These are phyloP conservation scores for Hemicentrotus pulcherrimus DNA, from an alignment of 35 echinoderm and acorn worm species.

Conservation along the genomic window DNA sequence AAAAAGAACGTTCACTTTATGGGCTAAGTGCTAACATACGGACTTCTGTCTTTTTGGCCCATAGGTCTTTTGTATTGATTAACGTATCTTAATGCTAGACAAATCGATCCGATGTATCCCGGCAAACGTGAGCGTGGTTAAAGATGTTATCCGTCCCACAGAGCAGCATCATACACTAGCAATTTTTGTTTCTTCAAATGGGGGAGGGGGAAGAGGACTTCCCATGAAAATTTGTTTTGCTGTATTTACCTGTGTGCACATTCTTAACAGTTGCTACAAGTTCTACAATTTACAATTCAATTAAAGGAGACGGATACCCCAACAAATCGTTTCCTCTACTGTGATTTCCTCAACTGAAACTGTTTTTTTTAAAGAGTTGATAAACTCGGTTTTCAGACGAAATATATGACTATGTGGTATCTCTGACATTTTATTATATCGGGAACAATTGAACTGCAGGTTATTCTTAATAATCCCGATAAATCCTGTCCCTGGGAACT, in stretches of 20 bases:
- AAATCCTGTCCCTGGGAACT: too few species aligned
- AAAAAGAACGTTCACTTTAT: background rate
- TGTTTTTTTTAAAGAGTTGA: background rate
- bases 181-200: too few species aligned
- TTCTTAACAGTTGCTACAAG: background rate
- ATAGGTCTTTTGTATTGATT: background rate
- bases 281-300: background rate
- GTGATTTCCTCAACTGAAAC: background rate
- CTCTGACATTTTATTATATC: background rate
- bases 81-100: background rate
- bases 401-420: background rate
- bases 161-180: background rate
- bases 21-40: background rate
- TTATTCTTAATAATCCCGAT: too few species aligned
- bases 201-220: background rate
- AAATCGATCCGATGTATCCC: background rate
- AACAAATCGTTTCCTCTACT: background rate
- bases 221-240: background rate
- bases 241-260: background rate
- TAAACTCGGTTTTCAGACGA: background rate
- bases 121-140: background rate
- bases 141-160: background rate
- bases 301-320: background rate
- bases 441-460: too few species aligned
- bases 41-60: background rate